Percentiles rank a stretch among this genome's conserved stretches.
phyloP scores from a whole-genome alignment of 2,113 vertebrate genomes.

The Rattus norvegicus region DNA sequence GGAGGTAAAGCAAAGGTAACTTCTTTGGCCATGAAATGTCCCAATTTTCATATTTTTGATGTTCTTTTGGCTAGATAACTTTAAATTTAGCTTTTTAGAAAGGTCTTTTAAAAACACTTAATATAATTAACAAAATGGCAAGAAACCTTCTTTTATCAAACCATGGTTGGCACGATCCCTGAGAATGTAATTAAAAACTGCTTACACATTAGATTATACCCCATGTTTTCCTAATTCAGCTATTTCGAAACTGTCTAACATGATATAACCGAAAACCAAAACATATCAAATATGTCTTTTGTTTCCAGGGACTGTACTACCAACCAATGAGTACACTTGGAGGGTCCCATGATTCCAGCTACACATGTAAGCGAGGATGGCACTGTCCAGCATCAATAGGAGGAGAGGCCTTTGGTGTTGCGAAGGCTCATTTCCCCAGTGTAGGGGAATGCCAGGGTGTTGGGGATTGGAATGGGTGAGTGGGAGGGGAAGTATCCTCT shows the following conservation, averaged over 20 bases:
- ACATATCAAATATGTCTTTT: background rate
- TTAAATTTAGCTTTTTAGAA: background rate
- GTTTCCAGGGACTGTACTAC: too few relatives aligned
- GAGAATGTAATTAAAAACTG: slow-evolving; percentile 14
- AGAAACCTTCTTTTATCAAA: slow-evolving; percentile 6
- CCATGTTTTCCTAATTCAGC: background rate
- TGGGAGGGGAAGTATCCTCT: too few relatives aligned
- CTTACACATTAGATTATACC: slow-evolving; percentile 42
- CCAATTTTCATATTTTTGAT: background rate
- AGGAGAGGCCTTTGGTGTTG: too few relatives aligned
- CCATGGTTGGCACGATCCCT: background rate
- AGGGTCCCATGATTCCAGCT: too few relatives aligned
- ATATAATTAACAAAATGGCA: background rate
- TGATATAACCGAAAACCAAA: background rate
- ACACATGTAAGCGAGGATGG: too few relatives aligned
- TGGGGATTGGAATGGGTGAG: too few relatives aligned
- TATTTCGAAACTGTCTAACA: slow-evolving; percentile 27
- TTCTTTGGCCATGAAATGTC: background rate
- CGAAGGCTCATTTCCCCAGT: too few relatives aligned
- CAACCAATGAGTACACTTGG: too few relatives aligned
- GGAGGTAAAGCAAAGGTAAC: background rate
- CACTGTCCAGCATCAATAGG: too few relatives aligned
- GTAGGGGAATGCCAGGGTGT: too few relatives aligned
- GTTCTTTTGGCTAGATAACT: slow-evolving; percentile 45
- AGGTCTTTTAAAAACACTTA: background rate